Evolutionary conservation across 2,797 vertebrate genomes (phyloP).

Genomic region (Bradypodion pumilum): DNA sequence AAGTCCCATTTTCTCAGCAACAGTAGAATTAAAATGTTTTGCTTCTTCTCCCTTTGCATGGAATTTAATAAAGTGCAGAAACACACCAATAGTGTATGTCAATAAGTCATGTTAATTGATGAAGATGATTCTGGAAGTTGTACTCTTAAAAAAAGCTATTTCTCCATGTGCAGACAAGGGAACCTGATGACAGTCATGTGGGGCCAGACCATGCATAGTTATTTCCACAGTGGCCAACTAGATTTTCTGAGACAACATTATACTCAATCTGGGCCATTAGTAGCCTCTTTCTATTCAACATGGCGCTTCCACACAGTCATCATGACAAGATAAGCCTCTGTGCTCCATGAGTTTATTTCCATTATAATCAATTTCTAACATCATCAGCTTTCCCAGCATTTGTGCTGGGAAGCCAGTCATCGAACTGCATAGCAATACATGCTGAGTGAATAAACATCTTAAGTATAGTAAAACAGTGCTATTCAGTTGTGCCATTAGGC

Average conservation of each 20-base stretch:
- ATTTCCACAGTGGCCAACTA: neutral
- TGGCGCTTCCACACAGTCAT: neutral
- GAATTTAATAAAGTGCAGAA: neutral
- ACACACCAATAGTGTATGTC: no score
- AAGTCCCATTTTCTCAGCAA: neutral
- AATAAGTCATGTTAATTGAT: no score
- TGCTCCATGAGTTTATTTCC: neutral
- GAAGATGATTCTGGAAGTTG: no score
- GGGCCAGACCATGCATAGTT: neutral
- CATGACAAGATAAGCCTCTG: neutral
- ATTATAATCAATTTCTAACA: neutral
- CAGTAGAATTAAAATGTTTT: neutral
- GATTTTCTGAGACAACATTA: neutral
- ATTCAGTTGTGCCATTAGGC: neutral
- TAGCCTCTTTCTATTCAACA: neutral
- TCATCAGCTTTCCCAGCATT: neutral
- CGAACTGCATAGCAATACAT: neutral
- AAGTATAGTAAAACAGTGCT: neutral
- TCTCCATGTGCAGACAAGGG: neutral
- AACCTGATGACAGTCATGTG: neutral
- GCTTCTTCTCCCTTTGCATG: neutral
- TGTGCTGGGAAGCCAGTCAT: neutral
- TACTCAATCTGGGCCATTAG: neutral
- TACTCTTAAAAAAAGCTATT: no score
- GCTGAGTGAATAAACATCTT: neutral